phyloP scores from a whole-genome alignment of 2,113 vertebrate species.

The Himantopus leucocephalus region DNA sequence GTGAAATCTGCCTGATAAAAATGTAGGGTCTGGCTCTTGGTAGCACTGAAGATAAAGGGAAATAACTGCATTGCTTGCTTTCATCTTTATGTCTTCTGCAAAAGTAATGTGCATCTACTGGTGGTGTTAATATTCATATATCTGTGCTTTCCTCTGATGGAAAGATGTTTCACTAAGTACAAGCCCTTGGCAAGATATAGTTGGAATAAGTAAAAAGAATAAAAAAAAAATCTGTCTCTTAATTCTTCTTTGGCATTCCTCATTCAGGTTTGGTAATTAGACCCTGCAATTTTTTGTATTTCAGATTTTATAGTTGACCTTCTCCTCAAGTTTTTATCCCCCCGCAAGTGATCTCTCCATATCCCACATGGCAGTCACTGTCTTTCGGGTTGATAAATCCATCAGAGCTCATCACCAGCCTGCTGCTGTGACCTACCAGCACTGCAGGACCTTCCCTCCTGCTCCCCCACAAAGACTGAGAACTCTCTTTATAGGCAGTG shows the following conservation, averaged over 20 bases:
- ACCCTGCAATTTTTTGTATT: not conserved
- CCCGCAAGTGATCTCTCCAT: accelerated
- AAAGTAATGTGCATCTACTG: not conserved
- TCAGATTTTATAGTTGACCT: not conserved
- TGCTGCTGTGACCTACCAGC: not conserved
- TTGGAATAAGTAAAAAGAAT: not conserved
- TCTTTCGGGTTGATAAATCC: not conserved
- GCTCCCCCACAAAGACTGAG: not conserved
- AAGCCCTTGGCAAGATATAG: not conserved
- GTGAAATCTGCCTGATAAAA: not conserved
- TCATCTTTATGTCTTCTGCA: constrained; percentile 21
- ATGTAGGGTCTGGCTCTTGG: not conserved
- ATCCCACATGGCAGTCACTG: accelerated
- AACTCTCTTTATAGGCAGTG: not conserved
- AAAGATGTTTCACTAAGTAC: not conserved
- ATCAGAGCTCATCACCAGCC: not conserved
- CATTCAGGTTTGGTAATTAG: not conserved
- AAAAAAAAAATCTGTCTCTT: not conserved
- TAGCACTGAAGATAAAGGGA: not conserved
- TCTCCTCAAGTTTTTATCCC: not conserved
- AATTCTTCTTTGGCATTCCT: not conserved
- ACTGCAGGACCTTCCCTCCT: not conserved
- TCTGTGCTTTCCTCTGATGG: not conserved
- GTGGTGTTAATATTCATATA: constrained; percentile 14
- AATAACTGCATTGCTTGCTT: not conserved